phyloP scores from a whole-genome alignment of 1,140 invertebrate species.

The Cydia splendana region DNA sequence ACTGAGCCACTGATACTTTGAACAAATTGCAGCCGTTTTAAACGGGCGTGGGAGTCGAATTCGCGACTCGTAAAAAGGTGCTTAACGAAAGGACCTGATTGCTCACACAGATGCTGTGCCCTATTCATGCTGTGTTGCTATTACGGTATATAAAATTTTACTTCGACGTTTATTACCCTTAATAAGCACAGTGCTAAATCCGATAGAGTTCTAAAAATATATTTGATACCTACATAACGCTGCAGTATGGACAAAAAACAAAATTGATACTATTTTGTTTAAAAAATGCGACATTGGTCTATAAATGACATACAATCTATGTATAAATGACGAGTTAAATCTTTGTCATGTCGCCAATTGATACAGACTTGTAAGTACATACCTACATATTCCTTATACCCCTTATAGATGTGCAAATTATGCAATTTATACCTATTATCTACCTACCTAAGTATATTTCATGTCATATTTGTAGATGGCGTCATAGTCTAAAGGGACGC shows the following conservation, averaged over 20 bases:
- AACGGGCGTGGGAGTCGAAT: conserved; percentile 33
- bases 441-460: neutral
- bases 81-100: conserved; percentile 34
- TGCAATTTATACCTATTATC: neutral
- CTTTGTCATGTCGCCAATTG: neutral
- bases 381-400: neutral
- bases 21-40: conserved; percentile 40
- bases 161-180: conserved; percentile 20
- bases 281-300: neutral
- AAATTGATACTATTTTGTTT: neutral
- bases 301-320: no score
- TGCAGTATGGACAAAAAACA: neutral
- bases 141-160: conserved; percentile 22
- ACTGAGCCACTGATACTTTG: conserved; percentile 31
- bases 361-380: neutral
- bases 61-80: conserved; percentile 35
- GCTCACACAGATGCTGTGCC: conserved; percentile 32
- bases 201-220: neutral
- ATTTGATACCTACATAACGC: neutral
- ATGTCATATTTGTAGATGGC: neutral
- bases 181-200: conserved; percentile 6
- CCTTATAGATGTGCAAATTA: neutral
- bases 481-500: conserved; percentile 35
- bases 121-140: conserved; percentile 21
- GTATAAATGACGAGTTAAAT: neutral